These are phyloP conservation scores for Hirtodrosophila trivittata DNA, from an alignment of 2,888 invertebrate species.

Conservation along the genomic window DNA sequence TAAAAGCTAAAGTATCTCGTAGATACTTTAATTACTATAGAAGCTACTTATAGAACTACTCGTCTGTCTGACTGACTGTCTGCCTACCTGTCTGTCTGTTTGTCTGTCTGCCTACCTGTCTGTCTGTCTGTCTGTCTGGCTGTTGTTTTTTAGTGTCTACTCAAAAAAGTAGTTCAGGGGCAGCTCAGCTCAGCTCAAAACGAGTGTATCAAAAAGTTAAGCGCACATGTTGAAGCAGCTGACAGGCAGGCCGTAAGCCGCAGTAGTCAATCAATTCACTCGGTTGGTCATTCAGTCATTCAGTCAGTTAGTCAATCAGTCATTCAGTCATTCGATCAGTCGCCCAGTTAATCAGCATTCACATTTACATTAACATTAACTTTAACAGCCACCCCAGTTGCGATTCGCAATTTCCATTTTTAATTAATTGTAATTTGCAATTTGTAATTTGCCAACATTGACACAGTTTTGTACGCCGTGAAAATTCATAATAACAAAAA, in stretches of 20 bases:
- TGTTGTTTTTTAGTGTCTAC: neutral
- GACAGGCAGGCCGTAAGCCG: conserved; percentile 6
- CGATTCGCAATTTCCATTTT: conserved; percentile 57
- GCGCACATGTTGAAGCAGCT: conserved; percentile 3
- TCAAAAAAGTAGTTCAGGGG: conserved; percentile 52
- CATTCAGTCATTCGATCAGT: conserved; percentile 17
- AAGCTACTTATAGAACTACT: conserved; percentile 26
- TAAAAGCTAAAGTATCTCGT: conserved; percentile 6
- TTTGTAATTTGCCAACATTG: conserved; percentile 73
- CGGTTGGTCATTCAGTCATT: conserved; percentile 15
- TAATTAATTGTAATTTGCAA: conserved; percentile 74
- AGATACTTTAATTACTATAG: conserved; percentile 1
- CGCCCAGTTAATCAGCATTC: conserved; percentile 33
- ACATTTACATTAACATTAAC: no score
- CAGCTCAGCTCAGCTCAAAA: conserved; percentile 21
- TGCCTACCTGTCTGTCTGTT: neutral
- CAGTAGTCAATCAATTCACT: conserved; percentile 7
- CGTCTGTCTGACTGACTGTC: neutral
- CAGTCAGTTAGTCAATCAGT: conserved; percentile 19
- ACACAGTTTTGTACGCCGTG: conserved; percentile 58
- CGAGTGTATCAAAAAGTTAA: conserved; percentile 26
- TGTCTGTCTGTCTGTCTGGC: conserved; percentile 13
- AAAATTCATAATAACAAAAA: conserved; percentile 19
- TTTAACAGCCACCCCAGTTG: conserved; percentile 15
- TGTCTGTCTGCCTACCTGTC: conserved; percentile 6